A percentile compares a stretch with the other conserved stretches of the same genome.
Evolutionary conservation across 1,140 invertebrate genomes (phyloP).

Genomic region (Heliconius nattereri): DNA sequence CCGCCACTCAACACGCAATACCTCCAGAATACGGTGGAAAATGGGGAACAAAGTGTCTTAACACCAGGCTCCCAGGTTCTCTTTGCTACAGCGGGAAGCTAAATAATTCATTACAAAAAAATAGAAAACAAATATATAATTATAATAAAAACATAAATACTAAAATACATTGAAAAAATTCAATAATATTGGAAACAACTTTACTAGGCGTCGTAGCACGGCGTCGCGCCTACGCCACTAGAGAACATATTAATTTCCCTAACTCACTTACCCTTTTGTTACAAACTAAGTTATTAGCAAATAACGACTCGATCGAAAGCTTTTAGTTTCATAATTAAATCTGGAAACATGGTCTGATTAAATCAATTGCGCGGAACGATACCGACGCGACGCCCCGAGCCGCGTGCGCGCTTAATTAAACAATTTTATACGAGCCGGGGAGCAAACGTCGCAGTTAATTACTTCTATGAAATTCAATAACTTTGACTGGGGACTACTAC

Average conservation of each 20-base stretch:
- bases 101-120: too few relatives aligned
- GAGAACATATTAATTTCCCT: constrained; percentile 20
- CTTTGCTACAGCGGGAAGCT: too few relatives aligned
- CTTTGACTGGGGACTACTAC: constrained; percentile 15
- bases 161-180: too few relatives aligned
- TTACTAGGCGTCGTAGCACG: background rate
- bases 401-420: constrained; percentile 22
- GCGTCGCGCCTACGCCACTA: background rate
- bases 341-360: constrained; percentile 27
- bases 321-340: constrained; percentile 36
- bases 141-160: too few relatives aligned
- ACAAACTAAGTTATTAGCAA: constrained; percentile 31
- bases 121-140: too few relatives aligned
- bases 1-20: too few relatives aligned
- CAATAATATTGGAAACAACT: too few relatives aligned
- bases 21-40: too few relatives aligned
- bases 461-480: constrained; percentile 27
- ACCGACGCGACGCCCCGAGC: constrained; percentile 4
- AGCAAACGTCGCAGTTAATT: constrained; percentile 19
- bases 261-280: constrained; percentile 10
- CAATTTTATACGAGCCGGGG: background rate
- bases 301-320: constrained; percentile 22
- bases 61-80: too few relatives aligned
- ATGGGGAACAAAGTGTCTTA: too few relatives aligned
- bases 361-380: constrained; percentile 31